Evolutionary conservation across 2,888 invertebrate species (phyloP).

Genomic region (Euproctis similis): DNA sequence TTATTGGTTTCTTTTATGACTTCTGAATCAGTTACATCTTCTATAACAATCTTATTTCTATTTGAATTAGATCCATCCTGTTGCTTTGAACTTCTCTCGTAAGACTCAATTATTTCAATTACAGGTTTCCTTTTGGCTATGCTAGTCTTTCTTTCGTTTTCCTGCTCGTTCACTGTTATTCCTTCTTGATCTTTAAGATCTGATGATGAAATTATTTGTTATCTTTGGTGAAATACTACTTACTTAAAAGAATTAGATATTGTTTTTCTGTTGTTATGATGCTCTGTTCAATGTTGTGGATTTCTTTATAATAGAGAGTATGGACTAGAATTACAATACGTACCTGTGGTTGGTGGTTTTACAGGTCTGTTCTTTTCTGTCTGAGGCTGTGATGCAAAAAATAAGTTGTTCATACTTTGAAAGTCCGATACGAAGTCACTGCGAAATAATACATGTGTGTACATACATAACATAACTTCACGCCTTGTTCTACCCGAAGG

Average conservation of each 20-base stretch:
- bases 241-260: too few species aligned
- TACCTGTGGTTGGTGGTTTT: conserved; percentile 29
- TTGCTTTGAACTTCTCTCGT: conserved; percentile 18
- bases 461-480: too few species aligned
- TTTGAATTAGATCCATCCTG: conserved; percentile 13
- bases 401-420: conserved; percentile 40
- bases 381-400: conserved; percentile 43
- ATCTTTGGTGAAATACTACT: too few species aligned
- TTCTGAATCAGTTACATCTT: conserved; percentile 18
- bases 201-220: conserved; percentile 22
- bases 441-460: too few species aligned
- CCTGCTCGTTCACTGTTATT: conserved; percentile 29
- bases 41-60: conserved; percentile 11
- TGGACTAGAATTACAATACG: conserved; percentile 29
- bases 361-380: conserved; percentile 22
- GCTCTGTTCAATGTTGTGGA: background rate
- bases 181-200: conserved; percentile 18
- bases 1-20: conserved; percentile 24
- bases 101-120: conserved; percentile 46
- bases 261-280: background rate
- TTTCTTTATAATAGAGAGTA: conserved; percentile 27
- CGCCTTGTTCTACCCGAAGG: too few species aligned
- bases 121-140: conserved; percentile 42
- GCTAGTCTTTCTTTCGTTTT: conserved; percentile 22
- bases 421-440: conserved; percentile 38